Base-by-base conservation (phyloP, 2,113 vertebrate genomes). In the Xenotilapia caudafasciata region DNA sequence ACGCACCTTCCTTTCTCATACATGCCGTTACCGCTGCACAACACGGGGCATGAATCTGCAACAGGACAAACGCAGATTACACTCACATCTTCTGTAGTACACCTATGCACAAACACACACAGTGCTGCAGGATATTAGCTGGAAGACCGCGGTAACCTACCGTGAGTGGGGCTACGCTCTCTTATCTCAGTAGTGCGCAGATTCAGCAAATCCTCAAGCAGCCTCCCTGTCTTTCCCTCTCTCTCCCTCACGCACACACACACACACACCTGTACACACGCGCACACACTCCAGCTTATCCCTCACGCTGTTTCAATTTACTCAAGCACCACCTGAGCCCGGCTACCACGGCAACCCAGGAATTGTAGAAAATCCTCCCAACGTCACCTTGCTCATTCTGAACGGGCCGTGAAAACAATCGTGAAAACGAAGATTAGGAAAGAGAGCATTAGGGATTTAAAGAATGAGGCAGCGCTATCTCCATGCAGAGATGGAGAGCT, bases 1-100 rank as follows among this genome's bases (percentile, higher is more conserved):
- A 97, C 96, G 7, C 98, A 99, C 91, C 98, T 96, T 70, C 98
- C 98, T 86, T 98, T 98, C 90, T 98, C 98, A 1, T 99, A 99
- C 82, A 99, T 96, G 79, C 98, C 98, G 38, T 99, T 99, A 9
- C 98, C 98, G 1, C 97, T 98, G 95, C 98, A 99, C 88, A 99
- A 95, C 90, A 99, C 98, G 4, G 98, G 98, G 89, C 98, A 99
- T 0, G 98, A 98, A 96, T 98, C 98, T 99, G 96, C 85, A 96
- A 93, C 42, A 70, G 79, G 82, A 92, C 92, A 91, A 80, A 92
- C 84, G 86, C 73, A 90, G 90, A 92, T 94, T 92, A 92, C 51
- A 86, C 49, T 56, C 85, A 83, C 84, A 12, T 38, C 49, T 47
- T 82, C 70, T 12, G 73, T 68, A 47, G 83, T 7, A 68, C 83